Conservation (phyloP, 53 echinoderm and acorn worm genomes). For the Hippasteria phrygiana region DNA sequence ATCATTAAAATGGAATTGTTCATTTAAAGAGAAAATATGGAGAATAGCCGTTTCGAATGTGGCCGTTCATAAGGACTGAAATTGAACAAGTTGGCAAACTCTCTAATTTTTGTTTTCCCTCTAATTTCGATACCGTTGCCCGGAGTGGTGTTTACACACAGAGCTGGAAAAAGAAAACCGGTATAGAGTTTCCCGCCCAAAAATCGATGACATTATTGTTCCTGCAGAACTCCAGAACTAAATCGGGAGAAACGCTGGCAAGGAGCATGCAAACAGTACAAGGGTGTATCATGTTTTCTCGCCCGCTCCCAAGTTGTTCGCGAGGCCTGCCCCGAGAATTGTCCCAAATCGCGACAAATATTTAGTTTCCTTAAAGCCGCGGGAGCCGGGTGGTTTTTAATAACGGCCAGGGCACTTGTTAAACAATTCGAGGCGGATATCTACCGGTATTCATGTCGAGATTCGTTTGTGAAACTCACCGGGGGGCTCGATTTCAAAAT, state of each 20-base stretch:
- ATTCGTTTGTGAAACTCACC: background rate
- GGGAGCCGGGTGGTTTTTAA: background rate
- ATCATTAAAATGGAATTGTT: too few species aligned
- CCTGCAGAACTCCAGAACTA: background rate
- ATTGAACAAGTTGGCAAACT: too few species aligned
- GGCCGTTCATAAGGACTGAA: too few species aligned
- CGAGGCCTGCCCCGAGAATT: background rate
- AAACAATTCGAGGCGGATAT: constrained; percentile 21
- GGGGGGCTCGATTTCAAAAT: constrained; percentile 25
- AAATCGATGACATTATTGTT: background rate
- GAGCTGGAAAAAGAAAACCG: background rate
- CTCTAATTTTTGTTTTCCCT: background rate
- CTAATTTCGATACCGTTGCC: background rate
- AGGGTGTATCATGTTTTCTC: background rate
- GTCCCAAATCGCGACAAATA: background rate
- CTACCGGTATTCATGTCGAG: constrained; percentile 17
- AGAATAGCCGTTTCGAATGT: too few species aligned
- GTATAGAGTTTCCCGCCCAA: background rate
- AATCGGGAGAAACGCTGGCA: background rate
- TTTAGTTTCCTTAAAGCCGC: constrained; percentile 43
- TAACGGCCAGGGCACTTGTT: constrained; percentile 26
- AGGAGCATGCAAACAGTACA: background rate
- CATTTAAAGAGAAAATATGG: too few species aligned
- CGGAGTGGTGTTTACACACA: background rate
- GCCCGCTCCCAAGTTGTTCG: background rate